Conservation (phyloP, 2,113 vertebrate species). For the Bothrops jararaca region DNA sequence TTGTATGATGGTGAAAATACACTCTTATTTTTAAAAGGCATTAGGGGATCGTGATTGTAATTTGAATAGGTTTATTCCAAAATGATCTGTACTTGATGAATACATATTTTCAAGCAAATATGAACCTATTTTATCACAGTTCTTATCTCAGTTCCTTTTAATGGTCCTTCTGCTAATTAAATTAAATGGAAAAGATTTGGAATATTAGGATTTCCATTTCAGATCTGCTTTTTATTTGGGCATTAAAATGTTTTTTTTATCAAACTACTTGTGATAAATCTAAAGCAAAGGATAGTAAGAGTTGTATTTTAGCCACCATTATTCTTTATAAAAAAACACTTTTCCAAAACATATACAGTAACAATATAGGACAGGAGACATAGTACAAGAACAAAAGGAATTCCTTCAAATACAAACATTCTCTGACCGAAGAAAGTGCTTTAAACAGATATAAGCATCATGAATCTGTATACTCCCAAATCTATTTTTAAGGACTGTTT, state of each 20-base stretch:
- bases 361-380: conserved; percentile 32
- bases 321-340: conserved; percentile 40
- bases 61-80: neutral
- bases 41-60: conserved; percentile 19
- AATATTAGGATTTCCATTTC: neutral
- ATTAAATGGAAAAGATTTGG: neutral
- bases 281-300: conserved; percentile 24
- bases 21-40: conserved; percentile 27
- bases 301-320: conserved; percentile 37
- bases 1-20: neutral
- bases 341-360: conserved; percentile 8
- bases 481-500: conserved; percentile 11
- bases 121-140: neutral
- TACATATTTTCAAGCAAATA: neutral
- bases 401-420: conserved; percentile 8
- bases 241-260: conserved; percentile 3
- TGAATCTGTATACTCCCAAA: conserved; percentile 43
- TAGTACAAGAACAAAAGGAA: conserved; percentile 8
- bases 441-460: conserved; percentile 29
- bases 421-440: neutral
- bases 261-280: neutral
- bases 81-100: neutral
- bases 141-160: neutral
- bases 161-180: neutral
- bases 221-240: neutral